Conservation (phyloP, 2,113 vertebrate species). For the Caretta caretta region DNA sequence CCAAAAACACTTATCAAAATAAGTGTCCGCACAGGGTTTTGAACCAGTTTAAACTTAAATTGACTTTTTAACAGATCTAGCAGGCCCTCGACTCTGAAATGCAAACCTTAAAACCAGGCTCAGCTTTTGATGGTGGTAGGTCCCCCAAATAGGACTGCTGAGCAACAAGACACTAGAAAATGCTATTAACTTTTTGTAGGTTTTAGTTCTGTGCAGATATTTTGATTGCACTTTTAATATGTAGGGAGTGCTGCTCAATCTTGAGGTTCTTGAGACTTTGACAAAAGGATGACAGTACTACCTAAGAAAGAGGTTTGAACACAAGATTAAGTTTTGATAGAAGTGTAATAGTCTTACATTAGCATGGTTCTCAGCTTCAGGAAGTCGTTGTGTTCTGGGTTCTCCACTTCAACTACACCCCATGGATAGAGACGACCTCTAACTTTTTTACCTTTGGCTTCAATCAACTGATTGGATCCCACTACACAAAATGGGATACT, state of each 20-base stretch:
- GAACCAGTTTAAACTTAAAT: background rate
- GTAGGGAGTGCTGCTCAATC: background rate
- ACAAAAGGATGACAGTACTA: background rate
- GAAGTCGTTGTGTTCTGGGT: conserved; percentile 98
- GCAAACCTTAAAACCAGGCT: background rate
- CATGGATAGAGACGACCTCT: conserved; percentile 96
- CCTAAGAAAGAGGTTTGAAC: background rate
- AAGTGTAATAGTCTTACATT: conserved; percentile 85
- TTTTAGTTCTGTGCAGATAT: background rate
- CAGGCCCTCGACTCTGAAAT: background rate
- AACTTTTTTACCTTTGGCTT: conserved; percentile 99
- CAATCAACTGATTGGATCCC: conserved; percentile 98
- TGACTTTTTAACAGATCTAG: background rate
- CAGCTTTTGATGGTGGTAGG: fast-evolving
- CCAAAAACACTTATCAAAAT: background rate
- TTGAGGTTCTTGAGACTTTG: background rate
- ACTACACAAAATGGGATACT: conserved; percentile 98
- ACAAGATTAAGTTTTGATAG: background rate
- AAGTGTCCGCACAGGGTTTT: background rate
- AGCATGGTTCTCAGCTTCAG: conserved; percentile 98
- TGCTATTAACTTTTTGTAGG: background rate
- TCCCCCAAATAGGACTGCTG: fast-evolving
- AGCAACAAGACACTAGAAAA: background rate
- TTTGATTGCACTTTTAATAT: background rate
- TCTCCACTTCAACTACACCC: conserved; percentile 99